Evolutionary conservation across 1,140 invertebrate species (phyloP).

Genomic region (Octopus bimaculoides): DNA sequence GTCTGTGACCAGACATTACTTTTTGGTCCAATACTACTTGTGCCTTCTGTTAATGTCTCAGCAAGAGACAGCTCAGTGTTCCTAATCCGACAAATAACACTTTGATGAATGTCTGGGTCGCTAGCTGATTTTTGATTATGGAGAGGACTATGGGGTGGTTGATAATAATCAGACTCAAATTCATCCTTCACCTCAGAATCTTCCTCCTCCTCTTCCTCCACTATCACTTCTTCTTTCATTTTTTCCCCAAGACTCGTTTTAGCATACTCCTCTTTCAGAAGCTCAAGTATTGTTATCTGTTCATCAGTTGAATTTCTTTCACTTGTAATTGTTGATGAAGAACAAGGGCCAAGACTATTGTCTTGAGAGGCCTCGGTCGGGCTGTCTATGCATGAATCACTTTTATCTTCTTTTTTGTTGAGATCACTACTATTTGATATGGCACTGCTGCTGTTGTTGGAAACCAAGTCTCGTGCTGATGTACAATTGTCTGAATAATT

Average conservation of each 20-base stretch:
- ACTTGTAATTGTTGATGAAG: background rate
- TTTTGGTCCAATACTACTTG: background rate
- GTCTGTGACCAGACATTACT: background rate
- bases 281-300: constrained; percentile 45
- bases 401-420: no score
- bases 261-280: constrained; percentile 48
- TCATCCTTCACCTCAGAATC: background rate
- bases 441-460: no score
- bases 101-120: constrained; percentile 39
- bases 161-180: constrained; percentile 11
- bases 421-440: no score
- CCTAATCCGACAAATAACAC: constrained; percentile 20
- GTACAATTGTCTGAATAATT: no score
- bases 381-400: background rate
- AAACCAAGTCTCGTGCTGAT: no score
- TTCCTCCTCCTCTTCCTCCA: background rate
- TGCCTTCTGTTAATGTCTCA: background rate
- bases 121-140: constrained; percentile 35
- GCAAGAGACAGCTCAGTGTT: background rate
- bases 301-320: background rate
- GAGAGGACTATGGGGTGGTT: constrained; percentile 15
- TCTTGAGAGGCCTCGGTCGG: background rate
- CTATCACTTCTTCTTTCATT: constrained; percentile 6
- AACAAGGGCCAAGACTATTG: background rate
- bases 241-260: constrained; percentile 16